Percentiles rank a stretch among this genome's conserved stretches.
These are phyloP conservation scores for Hemicentrotus pulcherrimus DNA, from an alignment of 35 echinoderm and acorn worm species.

Conservation along the genomic window DNA sequence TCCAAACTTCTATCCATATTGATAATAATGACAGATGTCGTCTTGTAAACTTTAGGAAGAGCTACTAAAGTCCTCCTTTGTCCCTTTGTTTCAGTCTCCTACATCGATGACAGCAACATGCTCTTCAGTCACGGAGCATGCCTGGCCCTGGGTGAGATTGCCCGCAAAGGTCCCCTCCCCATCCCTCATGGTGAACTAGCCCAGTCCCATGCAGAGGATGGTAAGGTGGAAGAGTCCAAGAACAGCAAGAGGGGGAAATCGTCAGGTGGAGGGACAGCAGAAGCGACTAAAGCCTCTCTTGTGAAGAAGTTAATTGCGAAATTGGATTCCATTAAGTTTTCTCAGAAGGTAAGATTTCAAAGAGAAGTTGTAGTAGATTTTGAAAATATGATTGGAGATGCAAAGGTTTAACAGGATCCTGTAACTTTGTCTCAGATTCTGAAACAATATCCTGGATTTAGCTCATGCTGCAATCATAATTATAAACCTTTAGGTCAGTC, in stretches of 20 bases:
- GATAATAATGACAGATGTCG: too few species aligned
- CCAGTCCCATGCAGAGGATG: conserved; percentile 39
- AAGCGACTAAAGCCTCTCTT: conserved; percentile 64
- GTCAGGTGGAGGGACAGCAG: conserved; percentile 53
- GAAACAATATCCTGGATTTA: too few species aligned
- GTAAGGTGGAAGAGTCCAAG: conserved; percentile 47
- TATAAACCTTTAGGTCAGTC: too few species aligned
- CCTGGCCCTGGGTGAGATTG: conserved; percentile 85
- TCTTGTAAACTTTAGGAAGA: too few species aligned
- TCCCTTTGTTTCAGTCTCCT: neutral
- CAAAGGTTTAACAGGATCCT: too few species aligned
- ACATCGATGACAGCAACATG: conserved; percentile 56
- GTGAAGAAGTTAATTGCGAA: conserved; percentile 82
- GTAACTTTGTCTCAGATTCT: too few species aligned
- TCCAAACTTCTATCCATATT: too few species aligned
- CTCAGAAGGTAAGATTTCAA: conserved; percentile 53
- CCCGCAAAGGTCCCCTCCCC: conserved; percentile 72
- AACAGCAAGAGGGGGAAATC: conserved; percentile 57
- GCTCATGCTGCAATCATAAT: too few species aligned
- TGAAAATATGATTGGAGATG: too few species aligned
- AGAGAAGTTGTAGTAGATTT: too few species aligned
- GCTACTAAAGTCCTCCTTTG: neutral
- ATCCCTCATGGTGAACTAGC: conserved; percentile 67
- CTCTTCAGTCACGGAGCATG: conserved; percentile 66
- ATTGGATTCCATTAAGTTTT: conserved; percentile 54